Base-by-base conservation (phyloP, 2,113 vertebrate genomes). In the Penelope pileata region DNA sequence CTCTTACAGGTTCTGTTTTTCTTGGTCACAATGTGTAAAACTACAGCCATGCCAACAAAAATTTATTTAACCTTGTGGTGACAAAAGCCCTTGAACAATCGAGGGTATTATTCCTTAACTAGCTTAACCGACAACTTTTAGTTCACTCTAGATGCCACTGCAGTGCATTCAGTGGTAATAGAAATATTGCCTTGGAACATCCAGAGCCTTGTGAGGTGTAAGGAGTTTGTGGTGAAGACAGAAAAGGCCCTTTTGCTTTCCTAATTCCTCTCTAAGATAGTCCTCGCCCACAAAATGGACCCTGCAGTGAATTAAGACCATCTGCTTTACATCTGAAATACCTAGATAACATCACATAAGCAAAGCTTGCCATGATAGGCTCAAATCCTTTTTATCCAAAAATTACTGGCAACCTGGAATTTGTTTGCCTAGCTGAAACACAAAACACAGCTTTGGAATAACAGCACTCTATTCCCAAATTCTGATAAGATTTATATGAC, bases 31-130 rank as follows among this genome's bases (percentile, higher is more conserved):
- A 12, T 56, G 42, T 59, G 45, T 81, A 74, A 88, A 95, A 92
- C 70, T 43, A 90, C n/a, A 86, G 59, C 32, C 67, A 77, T 8
- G 17, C 15, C 76, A 93, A 93, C 60, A 83, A 90, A 90, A 86
- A 81, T 60, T 50, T 47, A 86, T 92, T 88, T 83, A 83, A 93
- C 60, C 51, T 83, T 74, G 34, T 63, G 42, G 51, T 92, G 86
- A 86, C 80, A 95, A 94, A 91, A 90, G 19, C 59, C 29, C 26
- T 77, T 70, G 64, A 91, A 86, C 40, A 92, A 88, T 88, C 51
- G 54, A 90, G 32, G 73, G 23, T 56, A 88, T 90, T 95, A 90
- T 89, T 93, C 92, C 92, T 87, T 69, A 91, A 53, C 74, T 34
- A 58, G 62, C 58, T 94, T 60, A 90, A 64, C 60, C 32, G 74